Conservation (phyloP, 2,797 vertebrate species). For the Spatula clypeata region DNA sequence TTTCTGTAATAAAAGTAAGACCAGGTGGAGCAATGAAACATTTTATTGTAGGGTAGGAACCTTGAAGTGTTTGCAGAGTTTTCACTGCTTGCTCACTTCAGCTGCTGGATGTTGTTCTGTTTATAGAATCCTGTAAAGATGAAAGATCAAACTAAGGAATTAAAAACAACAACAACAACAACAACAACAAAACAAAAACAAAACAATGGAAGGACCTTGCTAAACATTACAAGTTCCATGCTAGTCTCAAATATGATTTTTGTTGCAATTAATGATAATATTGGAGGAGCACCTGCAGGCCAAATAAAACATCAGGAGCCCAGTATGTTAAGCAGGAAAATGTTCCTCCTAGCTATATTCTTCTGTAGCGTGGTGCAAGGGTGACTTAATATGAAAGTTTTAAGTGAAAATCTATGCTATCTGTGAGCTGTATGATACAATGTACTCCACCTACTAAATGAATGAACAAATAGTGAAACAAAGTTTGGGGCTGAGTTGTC, state of each 20-base stretch:
- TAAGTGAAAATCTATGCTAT: neutral
- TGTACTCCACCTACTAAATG: neutral
- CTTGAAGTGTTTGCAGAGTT: neutral
- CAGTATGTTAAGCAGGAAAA: neutral
- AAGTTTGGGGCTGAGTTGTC: neutral
- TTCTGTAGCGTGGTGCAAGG: neutral
- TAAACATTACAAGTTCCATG: neutral
- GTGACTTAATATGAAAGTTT: neutral
- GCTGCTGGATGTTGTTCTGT: neutral
- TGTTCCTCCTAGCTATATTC: neutral
- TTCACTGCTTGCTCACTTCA: neutral
- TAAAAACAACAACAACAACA: neutral
- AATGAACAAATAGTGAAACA: neutral
- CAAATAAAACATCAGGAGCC: neutral
- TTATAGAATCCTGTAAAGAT: neutral
- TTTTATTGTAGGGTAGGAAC: neutral
- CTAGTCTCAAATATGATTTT: neutral
- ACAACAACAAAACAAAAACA: neutral
- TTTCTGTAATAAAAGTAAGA: neutral
- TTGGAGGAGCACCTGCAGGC: neutral
- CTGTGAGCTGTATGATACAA: neutral
- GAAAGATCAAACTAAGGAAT: neutral
- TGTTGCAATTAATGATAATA: neutral
- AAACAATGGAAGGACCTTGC: neutral
- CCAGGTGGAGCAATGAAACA: neutral